Percentiles rank a stretch among this genome's conserved stretches.
Conservation (phyloP, 1,140 invertebrate species). For the Manduca sexta region DNA sequence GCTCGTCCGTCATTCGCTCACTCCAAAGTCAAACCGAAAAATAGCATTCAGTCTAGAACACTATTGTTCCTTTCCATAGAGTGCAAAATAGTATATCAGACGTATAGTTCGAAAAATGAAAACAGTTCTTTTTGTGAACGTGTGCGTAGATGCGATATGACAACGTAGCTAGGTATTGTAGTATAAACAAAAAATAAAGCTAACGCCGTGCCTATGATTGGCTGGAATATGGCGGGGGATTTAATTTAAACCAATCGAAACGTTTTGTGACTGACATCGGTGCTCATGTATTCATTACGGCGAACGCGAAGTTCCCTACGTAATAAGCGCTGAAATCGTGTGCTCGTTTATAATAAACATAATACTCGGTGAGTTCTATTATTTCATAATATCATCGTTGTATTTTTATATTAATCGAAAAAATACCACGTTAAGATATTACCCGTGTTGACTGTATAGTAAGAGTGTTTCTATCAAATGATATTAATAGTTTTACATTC, state of each 20-base stretch:
- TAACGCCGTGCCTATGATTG: conserved; percentile 41
- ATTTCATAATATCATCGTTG: conserved; percentile 18
- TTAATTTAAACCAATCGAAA: conserved; percentile 55
- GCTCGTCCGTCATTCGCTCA: conserved; percentile 8
- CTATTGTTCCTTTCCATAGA: conserved; percentile 6
- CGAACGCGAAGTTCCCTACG: conserved; percentile 64
- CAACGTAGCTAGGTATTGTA: conserved; percentile 48
- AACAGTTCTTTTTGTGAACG: conserved; percentile 30
- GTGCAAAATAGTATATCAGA: conserved; percentile 24
- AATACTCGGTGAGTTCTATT: conserved; percentile 58
- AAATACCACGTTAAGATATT: background rate
- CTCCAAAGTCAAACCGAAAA: conserved; percentile 4
- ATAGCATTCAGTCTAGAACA: conserved; percentile 4
- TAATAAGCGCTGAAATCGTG: conserved; percentile 72
- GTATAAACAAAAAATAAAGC: conserved; percentile 71
- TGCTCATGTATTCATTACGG: conserved; percentile 49
- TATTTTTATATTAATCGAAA: background rate
- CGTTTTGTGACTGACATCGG: conserved; percentile 45
- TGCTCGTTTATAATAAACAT: conserved; percentile 58
- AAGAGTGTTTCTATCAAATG: conserved; percentile 21
- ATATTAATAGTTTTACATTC: conserved; percentile 61
- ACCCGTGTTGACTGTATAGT: conserved; percentile 1
- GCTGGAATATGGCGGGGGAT: conserved; percentile 45
- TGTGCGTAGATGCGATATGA: conserved; percentile 44
- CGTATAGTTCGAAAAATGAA: conserved; percentile 14